phyloP scores from a whole-genome alignment of 2,113 vertebrate genomes.

The Steatornis caripensis region DNA sequence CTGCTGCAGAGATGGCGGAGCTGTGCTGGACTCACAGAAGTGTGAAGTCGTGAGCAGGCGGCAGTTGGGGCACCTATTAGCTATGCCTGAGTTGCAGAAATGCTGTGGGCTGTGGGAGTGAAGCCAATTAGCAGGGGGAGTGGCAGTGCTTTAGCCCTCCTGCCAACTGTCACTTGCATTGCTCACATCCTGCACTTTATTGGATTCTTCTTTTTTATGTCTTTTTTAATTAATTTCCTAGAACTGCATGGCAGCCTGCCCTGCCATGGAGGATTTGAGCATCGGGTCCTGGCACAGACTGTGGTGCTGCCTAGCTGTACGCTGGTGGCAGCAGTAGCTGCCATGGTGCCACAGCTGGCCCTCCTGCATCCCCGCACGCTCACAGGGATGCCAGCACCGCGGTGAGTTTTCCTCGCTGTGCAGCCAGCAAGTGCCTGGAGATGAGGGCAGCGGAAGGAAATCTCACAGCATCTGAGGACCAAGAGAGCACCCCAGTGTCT shows the following conservation, averaged over 20 bases:
- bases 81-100: background rate
- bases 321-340: background rate
- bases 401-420: background rate
- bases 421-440: background rate
- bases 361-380: background rate
- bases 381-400: background rate
- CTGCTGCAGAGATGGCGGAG: background rate
- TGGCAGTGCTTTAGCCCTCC: background rate
- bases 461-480: background rate
- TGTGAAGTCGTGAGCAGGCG: background rate
- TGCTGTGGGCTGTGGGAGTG: background rate
- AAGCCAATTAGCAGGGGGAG: background rate
- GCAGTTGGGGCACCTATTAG: background rate
- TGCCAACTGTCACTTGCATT: background rate
- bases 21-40: background rate
- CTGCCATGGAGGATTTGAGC: background rate
- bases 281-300: background rate
- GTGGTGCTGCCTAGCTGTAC: background rate
- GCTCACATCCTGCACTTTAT: slow-evolving; percentile 18
- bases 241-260: background rate
- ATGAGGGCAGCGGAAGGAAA: background rate
- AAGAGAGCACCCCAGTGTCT: background rate
- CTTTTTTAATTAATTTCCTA: slow-evolving; percentile 11
- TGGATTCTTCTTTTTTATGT: background rate
- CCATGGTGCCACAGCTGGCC: background rate